Evolutionary conservation across 2,113 vertebrate species (phyloP), one percentile per base, ranked within the genome.

Genomic region (Rafetus swinhoei): DNA sequence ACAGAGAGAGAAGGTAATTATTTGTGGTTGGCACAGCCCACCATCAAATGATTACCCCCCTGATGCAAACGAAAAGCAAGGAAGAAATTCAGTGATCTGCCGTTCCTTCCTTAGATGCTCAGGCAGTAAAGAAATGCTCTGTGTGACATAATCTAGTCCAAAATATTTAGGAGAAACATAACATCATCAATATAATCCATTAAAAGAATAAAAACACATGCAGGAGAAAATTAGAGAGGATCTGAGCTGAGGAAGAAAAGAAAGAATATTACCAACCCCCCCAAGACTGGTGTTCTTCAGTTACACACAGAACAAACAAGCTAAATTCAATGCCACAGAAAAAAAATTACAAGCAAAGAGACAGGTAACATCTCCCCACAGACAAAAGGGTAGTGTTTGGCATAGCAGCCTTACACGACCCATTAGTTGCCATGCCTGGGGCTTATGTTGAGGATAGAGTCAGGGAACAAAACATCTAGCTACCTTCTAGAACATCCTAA

Each of bases 271-370:
- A 72, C 80, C 81, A 1, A 76, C 39, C 69, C 50, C 52, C 60
- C 86, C 39, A 39, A 35, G 24, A 14, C 74, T 79, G 24, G 85
- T 55, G 89, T 45, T 62, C 89, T 57, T 55, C 1, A 2, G 53
- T 69, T 25, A 4, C 6, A 32, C 13, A 81, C 76, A 2, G 1
- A 88, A 62, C 32, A 1, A 35, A 77, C 57, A 55, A 29, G 24
- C n/a, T 85, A 82, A 85, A 92, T 90, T 84, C 25, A 83, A 35
- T 92, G 76, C 21, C 25, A 45, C 54, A 88, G 82, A 93, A 93
- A 97, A 54, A 54, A 95, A 95, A 93, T 2, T 12, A 32, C 79
- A 88, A 72, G 89, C 12, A 52, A 2, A 59, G 90, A 83, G 93
- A 18, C 35, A 62, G 82, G 93, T 39, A 95, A 45, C 2, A 0